Conservation (phyloP, 2,888 invertebrate genomes). For the Anoncus sp. region DNA sequence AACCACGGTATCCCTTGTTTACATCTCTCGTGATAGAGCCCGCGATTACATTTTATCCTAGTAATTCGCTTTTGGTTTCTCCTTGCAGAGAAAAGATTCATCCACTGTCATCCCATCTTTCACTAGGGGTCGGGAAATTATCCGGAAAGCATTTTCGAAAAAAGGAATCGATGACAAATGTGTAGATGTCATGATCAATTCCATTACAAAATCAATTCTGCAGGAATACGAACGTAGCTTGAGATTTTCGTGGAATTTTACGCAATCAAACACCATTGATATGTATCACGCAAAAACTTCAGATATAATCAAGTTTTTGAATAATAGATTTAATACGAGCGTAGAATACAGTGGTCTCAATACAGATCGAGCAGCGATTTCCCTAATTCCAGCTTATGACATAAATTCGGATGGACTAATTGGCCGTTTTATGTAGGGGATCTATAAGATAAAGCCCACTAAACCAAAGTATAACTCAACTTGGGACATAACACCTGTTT, state of each 20-base stretch:
- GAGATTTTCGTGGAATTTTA: conserved; percentile 52
- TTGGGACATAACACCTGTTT: conserved; percentile 58
- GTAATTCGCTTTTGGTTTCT: conserved; percentile 53
- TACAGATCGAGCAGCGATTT: conserved; percentile 49
- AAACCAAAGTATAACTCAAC: conserved; percentile 56
- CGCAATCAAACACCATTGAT: conserved; percentile 48
- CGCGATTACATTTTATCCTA: conserved; percentile 47
- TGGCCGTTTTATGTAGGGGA: conserved; percentile 60
- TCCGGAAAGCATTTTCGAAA: conserved; percentile 47
- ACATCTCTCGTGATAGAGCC: conserved; percentile 30
- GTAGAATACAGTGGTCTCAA: conserved; percentile 45
- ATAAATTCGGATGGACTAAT: conserved; percentile 50
- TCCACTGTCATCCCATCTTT: conserved; percentile 63
- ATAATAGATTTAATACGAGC: conserved; percentile 36
- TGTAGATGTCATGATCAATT: conserved; percentile 39
- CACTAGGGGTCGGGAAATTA: conserved; percentile 63
- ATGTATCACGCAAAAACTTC: conserved; percentile 34
- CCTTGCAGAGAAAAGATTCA: conserved; percentile 58
- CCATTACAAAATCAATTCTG: conserved; percentile 45
- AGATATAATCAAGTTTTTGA: conserved; percentile 54
- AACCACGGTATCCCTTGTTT: conserved; percentile 47
- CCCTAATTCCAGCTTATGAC: conserved; percentile 50
- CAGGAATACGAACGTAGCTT: conserved; percentile 52
- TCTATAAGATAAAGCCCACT: conserved; percentile 54
- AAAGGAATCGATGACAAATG: conserved; percentile 38